Evolutionary conservation across 2,113 vertebrate species (phyloP).

Genomic region (Enhydra lutris): DNA sequence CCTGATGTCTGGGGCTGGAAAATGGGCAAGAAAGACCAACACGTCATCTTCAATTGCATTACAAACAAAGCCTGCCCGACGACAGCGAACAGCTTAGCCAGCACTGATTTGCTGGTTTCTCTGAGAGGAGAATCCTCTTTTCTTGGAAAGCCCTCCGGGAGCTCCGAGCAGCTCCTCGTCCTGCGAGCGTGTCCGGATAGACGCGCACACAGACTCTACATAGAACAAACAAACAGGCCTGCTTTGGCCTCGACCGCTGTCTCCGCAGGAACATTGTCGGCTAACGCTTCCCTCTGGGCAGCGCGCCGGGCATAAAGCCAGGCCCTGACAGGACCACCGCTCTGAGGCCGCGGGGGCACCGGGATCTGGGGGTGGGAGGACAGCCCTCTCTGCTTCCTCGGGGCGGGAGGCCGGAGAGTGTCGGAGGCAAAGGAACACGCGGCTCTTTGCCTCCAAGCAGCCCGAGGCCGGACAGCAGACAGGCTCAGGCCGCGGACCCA

Average conservation of each 20-base stretch:
- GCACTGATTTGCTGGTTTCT: background rate
- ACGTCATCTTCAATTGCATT: background rate
- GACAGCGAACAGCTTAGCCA: background rate
- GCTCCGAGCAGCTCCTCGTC: fast-evolving
- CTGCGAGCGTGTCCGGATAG: background rate
- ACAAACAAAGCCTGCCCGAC: background rate
- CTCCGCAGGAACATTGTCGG: background rate
- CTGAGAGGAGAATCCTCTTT: background rate
- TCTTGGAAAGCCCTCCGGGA: background rate
- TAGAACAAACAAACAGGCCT: background rate
- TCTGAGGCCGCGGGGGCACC: background rate
- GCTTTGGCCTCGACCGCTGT: background rate
- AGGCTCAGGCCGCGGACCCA: fast-evolving
- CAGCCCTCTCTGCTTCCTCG: too few species aligned
- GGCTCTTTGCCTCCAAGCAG: background rate
- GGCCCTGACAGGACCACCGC: background rate
- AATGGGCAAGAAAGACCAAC: background rate
- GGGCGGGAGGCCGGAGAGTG: background rate
- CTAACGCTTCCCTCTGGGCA: background rate
- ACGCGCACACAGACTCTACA: background rate
- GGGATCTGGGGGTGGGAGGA: fast-evolving
- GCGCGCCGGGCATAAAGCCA: fast-evolving
- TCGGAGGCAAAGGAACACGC: background rate
- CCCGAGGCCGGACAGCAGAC: background rate
- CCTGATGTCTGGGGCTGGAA: background rate